Evolutionary conservation across 1,140 invertebrate species (phyloP), one percentile per base, ranked within the genome.

Genomic region (Zaprionus tsacasi): DNA sequence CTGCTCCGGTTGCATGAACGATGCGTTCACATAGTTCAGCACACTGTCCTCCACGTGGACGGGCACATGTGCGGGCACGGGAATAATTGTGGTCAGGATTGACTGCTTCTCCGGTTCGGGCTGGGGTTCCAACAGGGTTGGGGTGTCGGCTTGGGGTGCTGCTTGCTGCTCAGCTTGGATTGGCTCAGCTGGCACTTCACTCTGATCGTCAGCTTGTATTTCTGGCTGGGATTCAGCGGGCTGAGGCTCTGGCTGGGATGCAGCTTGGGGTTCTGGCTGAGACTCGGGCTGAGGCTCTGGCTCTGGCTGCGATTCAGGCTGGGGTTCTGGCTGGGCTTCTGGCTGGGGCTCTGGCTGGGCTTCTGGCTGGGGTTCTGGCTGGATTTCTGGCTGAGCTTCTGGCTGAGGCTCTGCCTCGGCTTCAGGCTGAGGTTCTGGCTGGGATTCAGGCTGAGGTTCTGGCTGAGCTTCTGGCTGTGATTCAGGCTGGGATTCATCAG

Each of bases 21-120:
- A 92, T n/a, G 83, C 91, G 45, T 92, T 92, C 58, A 92, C 91
- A 56, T 92, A 92, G 78, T 92, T 92, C 8, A 92, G 75, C 25
- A 92, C 91, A 59, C 91, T 92, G 58, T 92, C 91, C 30, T 70
- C 35, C 1, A 87, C 82, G 1, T 71, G 82, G 1, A 77, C 6
- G 4, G 77, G 73, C 33, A 67, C 56, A 11, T 54, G 36, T 45
- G 33, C 11, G 17, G 61, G 35, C 12, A 56, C 56, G 11, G 38
- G 21, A 60, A 43, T 79, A 13, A 91, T 91, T 7, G 91, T 91
- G 27, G 91, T 92, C 64, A 92, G 60, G 27, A 88, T 69, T 8
- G 85, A 85, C 8, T 71, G 61, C 30, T 78, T 48, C 0, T n/a
- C 54, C 30, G 35, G 57, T 30, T 50, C 40, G 2, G 54, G 2